Percentiles rank a stretch among this genome's conserved stretches.
Conservation (phyloP, 2,888 invertebrate species). For the Craniophora ligustri region DNA sequence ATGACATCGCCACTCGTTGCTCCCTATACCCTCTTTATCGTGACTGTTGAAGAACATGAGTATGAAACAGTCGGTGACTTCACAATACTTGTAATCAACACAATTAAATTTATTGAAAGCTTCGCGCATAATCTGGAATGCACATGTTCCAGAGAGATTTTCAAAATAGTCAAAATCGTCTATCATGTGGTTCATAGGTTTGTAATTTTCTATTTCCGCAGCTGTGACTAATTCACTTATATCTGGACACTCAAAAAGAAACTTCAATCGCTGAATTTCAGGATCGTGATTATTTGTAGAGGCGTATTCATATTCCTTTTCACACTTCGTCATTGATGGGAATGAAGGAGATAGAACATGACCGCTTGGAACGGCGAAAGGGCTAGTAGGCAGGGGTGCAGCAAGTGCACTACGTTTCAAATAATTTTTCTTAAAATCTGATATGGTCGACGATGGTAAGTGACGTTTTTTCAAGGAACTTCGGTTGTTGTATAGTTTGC, state of each 20-base stretch:
- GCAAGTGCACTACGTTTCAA: constrained; percentile 79
- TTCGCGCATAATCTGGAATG: constrained; percentile 75
- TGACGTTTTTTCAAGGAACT: constrained; percentile 76
- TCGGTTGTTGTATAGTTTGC: constrained; percentile 79
- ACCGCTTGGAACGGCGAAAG: constrained; percentile 53
- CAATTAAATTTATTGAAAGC: constrained; percentile 80
- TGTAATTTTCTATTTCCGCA: constrained; percentile 74
- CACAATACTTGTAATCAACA: constrained; percentile 83
- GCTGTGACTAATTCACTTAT: constrained; percentile 81
- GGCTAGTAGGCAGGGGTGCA: constrained; percentile 69
- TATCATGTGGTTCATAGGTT: constrained; percentile 72
- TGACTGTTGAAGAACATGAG: constrained; percentile 83
- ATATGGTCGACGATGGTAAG: constrained; percentile 63
- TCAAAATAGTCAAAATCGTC: constrained; percentile 82
- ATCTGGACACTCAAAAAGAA: constrained; percentile 80
- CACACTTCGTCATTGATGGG: constrained; percentile 68
- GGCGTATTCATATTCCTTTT: constrained; percentile 55
- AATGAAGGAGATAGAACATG: constrained; percentile 62
- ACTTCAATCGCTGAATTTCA: constrained; percentile 64
- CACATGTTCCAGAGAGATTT: constrained; percentile 71
- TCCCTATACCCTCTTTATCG: constrained; percentile 74
- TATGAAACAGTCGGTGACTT: constrained; percentile 78
- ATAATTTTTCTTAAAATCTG: constrained; percentile 78
- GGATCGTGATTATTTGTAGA: constrained; percentile 46
- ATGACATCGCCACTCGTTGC: constrained; percentile 82